Conservation (phyloP, 2,797 vertebrate species). For the Anomalospiza imberbis region DNA sequence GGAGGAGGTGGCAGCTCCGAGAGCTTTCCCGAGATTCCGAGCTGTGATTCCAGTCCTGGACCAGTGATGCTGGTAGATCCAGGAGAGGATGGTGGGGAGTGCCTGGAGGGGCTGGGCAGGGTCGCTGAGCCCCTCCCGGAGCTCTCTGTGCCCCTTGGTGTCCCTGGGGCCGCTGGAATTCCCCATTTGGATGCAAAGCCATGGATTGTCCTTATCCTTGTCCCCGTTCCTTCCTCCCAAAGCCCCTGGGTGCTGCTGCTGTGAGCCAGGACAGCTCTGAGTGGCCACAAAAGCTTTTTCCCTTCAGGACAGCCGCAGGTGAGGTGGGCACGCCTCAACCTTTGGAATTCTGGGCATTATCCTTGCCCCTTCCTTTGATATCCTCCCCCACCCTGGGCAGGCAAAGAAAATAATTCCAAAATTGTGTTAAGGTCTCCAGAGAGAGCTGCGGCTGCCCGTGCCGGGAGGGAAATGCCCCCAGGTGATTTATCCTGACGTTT, state of each 20-base stretch:
- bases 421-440: background rate
- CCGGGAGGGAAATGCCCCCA: conserved; percentile 37
- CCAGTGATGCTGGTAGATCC: too few species aligned
- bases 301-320: background rate
- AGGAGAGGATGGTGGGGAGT: background rate
- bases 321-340: background rate
- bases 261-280: too few species aligned
- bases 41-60: background rate
- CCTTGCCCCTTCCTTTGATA: background rate
- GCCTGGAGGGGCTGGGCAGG: background rate
- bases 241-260: background rate
- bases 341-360: background rate
- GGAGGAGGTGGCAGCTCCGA: background rate
- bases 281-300: fast-evolving
- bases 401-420: background rate
- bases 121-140: background rate
- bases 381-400: background rate
- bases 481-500: conserved; percentile 52
- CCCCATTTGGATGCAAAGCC: background rate
- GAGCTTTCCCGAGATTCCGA: background rate
- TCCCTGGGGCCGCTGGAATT: background rate
- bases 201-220: fast-evolving
- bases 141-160: background rate
- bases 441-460: background rate
- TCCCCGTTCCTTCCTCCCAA: background rate